Base-by-base conservation (phyloP, 2,797 vertebrate species). In the Cirrhinus mrigala region DNA sequence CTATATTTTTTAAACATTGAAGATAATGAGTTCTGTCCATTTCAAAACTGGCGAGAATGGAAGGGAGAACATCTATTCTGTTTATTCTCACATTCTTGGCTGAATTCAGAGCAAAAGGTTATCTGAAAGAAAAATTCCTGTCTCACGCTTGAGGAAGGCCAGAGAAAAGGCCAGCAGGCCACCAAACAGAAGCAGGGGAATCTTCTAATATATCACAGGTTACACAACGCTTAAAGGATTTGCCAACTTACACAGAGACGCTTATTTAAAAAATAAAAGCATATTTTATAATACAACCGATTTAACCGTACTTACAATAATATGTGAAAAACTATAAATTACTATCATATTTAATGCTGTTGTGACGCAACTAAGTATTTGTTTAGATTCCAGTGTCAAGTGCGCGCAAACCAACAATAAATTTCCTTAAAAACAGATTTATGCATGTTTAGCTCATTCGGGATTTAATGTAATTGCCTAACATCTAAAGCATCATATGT, bases 121-220 rank as follows among this genome's bases (percentile, higher is more conserved):
- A 97, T 97, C 97, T 92, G 87, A 85, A 24, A 76, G 81, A 93
- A 90, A 93, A 94, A 97, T 95, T 96, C 94, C 94, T 93, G 93
- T 92, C 90, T 84, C 90, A 78, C 92, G 91, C 91, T 91, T 95
- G 94, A 97, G 92, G 95, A 96, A 96, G 93, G 87, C 89, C 95
- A 97, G 95, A 93, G 90, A 93, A 92, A 91, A 94, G 94, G 92
- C 90, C 93, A 74, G 16, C 79, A 79, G 22, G 74, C 74, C 46
- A 83, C 46, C 50, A 77, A 73, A 79, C 80, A 81, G 40, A 71
- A 54, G 89, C 78, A 86, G 77, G 86, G 56, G 84, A 81, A 86
- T 66, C 69, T 64, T 27, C 37, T 24, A 70, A 7, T 10, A 37
- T 10, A 20, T 37, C 50, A 62, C 33, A 48, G 9, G 24, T 46